Conservation (phyloP, 2,797 vertebrate species). For the Tachyglossus aculeatus region DNA sequence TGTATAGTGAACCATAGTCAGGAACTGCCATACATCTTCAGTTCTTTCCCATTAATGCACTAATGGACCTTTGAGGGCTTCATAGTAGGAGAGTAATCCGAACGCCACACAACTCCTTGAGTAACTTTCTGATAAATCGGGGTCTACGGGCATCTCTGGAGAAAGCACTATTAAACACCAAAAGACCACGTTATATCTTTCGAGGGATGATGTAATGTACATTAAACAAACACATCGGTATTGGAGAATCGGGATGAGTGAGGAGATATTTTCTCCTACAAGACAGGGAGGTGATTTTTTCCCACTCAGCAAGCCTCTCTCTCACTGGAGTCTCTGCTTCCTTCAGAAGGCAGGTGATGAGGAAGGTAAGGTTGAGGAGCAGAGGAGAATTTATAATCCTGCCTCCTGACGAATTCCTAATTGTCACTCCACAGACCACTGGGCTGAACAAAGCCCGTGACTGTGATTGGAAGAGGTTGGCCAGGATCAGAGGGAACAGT, state of each 20-base stretch:
- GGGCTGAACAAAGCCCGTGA: no score
- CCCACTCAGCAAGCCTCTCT: not conserved
- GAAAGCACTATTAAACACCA: constrained; percentile 3
- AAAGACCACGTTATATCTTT: constrained; percentile 22
- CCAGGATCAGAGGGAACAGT: no score
- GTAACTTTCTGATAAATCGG: constrained; percentile 26
- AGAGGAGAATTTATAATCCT: no score
- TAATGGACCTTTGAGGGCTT: not conserved
- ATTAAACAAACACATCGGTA: not conserved
- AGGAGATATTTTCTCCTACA: not conserved
- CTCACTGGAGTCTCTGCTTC: no score
- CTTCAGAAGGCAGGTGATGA: no score
- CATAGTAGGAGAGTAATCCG: not conserved
- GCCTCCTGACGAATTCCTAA: no score
- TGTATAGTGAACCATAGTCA: constrained; percentile 33
- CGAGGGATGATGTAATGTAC: not conserved
- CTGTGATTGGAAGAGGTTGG: no score
- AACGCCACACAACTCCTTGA: constrained; percentile 25
- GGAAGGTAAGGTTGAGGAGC: no score
- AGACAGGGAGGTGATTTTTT: not conserved
- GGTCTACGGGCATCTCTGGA: constrained; percentile 23
- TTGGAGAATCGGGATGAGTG: not conserved
- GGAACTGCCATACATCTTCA: constrained; percentile 14
- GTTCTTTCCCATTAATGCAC: constrained; percentile 36
- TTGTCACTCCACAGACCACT: no score